A percentile compares a stretch with the other conserved stretches of the same genome.
Evolutionary conservation across 2,888 invertebrate genomes (phyloP).

Genomic region (Margaritifera margaritifera): DNA sequence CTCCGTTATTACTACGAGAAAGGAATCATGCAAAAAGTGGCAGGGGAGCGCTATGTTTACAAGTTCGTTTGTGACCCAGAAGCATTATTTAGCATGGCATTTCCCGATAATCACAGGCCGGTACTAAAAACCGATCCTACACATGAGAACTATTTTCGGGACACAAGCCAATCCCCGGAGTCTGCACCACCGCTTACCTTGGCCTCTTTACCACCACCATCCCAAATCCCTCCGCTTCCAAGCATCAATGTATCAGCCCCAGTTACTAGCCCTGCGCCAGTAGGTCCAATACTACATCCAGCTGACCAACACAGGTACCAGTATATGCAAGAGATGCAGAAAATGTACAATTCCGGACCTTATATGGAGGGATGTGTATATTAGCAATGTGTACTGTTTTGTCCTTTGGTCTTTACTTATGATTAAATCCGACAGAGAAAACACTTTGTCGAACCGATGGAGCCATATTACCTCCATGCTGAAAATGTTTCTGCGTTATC

Average conservation of each 20-base stretch:
- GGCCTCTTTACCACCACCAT: slow-evolving; percentile 22
- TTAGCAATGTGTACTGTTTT: slow-evolving; percentile 9
- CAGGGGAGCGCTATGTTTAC: slow-evolving; percentile 94
- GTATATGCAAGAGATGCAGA: slow-evolving; percentile 63
- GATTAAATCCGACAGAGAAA: too few species aligned
- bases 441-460: too few species aligned
- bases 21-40: slow-evolving; percentile 98
- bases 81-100: slow-evolving; percentile 71
- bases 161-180: slow-evolving; percentile 44
- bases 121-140: slow-evolving; percentile 61
- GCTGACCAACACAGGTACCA: slow-evolving; percentile 55
- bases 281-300: slow-evolving; percentile 27
- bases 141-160: slow-evolving; percentile 42
- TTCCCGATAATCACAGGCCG: slow-evolving; percentile 65
- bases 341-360: slow-evolving; percentile 61
- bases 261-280: slow-evolving; percentile 24
- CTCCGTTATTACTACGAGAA: slow-evolving; percentile 97
- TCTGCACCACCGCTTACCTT: slow-evolving; percentile 37
- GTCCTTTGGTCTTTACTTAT: too few species aligned
- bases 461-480: too few species aligned
- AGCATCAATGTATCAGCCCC: slow-evolving; percentile 41
- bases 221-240: slow-evolving; percentile 34
- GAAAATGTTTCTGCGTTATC: too few species aligned
- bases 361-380: slow-evolving; percentile 66
- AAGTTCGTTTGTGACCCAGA: slow-evolving; percentile 95